Evolutionary conservation across 1,140 invertebrate species (phyloP), one percentile per base, ranked within the genome.

Genomic region (Sitobion miscanthi): DNA sequence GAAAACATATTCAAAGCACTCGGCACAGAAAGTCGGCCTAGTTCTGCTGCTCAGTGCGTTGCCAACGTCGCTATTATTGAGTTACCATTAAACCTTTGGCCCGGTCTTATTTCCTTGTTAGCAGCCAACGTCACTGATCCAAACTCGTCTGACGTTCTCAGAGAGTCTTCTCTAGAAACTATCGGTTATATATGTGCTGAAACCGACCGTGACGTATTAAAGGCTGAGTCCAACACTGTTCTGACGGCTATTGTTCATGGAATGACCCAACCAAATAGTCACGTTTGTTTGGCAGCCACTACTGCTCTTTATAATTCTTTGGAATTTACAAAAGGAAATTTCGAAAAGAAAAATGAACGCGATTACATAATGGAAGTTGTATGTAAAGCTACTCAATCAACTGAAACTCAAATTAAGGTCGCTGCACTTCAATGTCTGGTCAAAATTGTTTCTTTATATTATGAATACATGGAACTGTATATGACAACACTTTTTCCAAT

Each of bases 341-440:
- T 99, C 96, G 98, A 99, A 94, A 98, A 98, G 95, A 98, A 99
- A 95, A 97, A 97, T 94, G 99, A 99, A 96, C 96, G 99, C 94
- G 99, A 99, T 95, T 99, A 99, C 95, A 99, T 99, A 83, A 99
- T 99, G 99, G 98, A 99, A 96, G 98, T 99, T 47, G 99, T 99
- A 21, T 99, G 99, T 95, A 97, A 98, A 95, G 97, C 98, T 38
- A 98, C 98, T 23, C 98, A 98, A 94, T 98, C 97, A 7, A 95
- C 96, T 69, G 98, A 99, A 95, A 97, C 97, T 77, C 97, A 98
- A 95, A 98, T 99, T 93, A 97, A 97, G 96, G 99, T 99, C 54
- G 98, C 98, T 25, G 99, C 99, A 30, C 96, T 99, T 85, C 99
- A 99, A 95, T 99, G 99, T 96, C 96, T 99, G 94, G 99, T 99